These are phyloP conservation scores for Mobula hypostoma DNA, from an alignment of 2,113 vertebrate species.

Conservation along the genomic window DNA sequence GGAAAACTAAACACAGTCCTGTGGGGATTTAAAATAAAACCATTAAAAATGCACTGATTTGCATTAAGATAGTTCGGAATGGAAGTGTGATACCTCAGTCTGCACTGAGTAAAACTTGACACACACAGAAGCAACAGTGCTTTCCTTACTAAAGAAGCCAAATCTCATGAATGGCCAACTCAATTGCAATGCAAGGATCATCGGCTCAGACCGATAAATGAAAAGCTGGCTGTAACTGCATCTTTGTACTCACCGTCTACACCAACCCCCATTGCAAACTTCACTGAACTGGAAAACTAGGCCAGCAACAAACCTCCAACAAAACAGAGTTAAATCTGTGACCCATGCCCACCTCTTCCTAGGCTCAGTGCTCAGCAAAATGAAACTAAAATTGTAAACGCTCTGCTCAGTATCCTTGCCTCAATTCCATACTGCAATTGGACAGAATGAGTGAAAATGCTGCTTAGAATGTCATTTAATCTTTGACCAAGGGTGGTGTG, in stretches of 20 bases:
- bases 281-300: not conserved
- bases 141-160: not conserved
- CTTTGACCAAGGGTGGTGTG: not conserved
- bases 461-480: conserved; percentile 1
- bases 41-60: not conserved
- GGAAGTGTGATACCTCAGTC: not conserved
- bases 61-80: not conserved
- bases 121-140: not conserved
- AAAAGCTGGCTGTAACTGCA: not conserved
- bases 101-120: too few species aligned
- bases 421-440: not conserved
- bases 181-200: not conserved
- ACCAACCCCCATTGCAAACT: not conserved
- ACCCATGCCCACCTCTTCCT: not conserved
- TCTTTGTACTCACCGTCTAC: not conserved
- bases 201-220: not conserved
- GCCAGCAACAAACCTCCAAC: not conserved
- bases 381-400: not conserved
- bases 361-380: not conserved
- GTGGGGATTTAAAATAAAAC: not conserved
- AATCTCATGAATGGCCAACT: not conserved
- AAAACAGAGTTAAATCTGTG: not conserved
- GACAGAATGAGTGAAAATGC: not conserved
- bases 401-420: not conserved
- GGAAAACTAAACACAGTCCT: not conserved